A percentile compares a stretch with the other conserved stretches of the same genome.
Evolutionary conservation across 2,888 invertebrate genomes (phyloP).

Genomic region (Hypercompe scribonia): DNA sequence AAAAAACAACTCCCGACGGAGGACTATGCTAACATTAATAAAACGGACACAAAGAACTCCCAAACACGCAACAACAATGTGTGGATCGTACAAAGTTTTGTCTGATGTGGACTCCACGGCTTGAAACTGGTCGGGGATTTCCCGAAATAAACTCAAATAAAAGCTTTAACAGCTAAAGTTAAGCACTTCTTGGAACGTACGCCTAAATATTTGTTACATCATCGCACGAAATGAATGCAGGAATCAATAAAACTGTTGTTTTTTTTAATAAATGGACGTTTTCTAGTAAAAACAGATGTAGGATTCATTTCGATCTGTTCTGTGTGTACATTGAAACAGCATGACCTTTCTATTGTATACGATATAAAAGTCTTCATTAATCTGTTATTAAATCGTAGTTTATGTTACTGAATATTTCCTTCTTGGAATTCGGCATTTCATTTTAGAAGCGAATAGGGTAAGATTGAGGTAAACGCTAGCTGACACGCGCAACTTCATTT

Average conservation of each 20-base stretch:
- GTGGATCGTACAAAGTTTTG: no score
- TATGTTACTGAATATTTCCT: background rate
- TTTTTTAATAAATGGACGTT: background rate
- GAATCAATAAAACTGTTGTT: background rate
- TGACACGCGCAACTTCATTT: no score
- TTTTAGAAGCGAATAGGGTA: background rate
- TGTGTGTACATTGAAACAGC: background rate
- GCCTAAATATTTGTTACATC: constrained; percentile 3
- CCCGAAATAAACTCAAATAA: background rate
- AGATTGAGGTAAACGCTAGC: background rate
- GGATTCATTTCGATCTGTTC: background rate
- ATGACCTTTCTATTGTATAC: background rate
- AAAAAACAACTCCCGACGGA: no score
- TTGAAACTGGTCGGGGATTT: background rate
- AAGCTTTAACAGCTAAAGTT: background rate
- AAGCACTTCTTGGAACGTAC: background rate
- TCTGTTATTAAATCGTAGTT: background rate
- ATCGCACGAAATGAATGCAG: background rate
- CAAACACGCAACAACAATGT: no score
- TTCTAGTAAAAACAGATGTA: no score
- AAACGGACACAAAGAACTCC: no score
- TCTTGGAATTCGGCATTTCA: background rate
- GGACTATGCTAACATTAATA: no score
- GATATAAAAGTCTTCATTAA: background rate
- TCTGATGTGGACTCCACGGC: background rate